Conservation (phyloP, 2,888 invertebrate species). For the Cosmopolites sordidus region DNA sequence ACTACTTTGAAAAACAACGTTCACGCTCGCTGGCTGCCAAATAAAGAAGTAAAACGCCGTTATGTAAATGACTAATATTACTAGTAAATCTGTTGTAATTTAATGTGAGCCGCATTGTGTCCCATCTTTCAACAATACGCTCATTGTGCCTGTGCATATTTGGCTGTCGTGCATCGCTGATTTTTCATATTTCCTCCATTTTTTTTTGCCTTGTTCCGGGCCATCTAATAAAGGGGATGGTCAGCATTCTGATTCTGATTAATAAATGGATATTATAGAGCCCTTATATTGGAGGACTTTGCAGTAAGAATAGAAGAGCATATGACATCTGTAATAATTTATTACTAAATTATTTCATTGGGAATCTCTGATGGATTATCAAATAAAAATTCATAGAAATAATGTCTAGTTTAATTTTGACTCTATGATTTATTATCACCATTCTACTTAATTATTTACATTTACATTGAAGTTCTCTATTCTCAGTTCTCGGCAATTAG, state of each 20-base stretch:
- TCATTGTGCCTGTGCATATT: background rate
- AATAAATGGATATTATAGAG: background rate
- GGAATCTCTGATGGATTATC: too few relatives aligned
- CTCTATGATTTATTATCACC: too few relatives aligned
- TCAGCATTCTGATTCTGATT: background rate
- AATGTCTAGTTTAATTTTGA: too few relatives aligned
- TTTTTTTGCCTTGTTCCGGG: background rate
- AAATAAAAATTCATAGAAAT: too few relatives aligned
- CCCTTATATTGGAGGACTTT: too few relatives aligned
- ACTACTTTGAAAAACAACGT: slow-evolving; percentile 40
- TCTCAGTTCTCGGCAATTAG: too few relatives aligned
- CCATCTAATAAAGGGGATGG: background rate
- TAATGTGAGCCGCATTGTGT: slow-evolving; percentile 7
- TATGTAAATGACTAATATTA: slow-evolving; percentile 26
- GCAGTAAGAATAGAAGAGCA: too few relatives aligned
- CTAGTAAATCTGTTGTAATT: slow-evolving; percentile 23
- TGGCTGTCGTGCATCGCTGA: background rate
- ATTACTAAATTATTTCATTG: too few relatives aligned
- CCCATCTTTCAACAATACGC: background rate
- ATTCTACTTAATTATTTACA: too few relatives aligned
- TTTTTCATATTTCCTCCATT: slow-evolving; percentile 1
- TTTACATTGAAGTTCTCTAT: too few relatives aligned
- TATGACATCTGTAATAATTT: too few relatives aligned
- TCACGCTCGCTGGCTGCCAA: slow-evolving; percentile 39
- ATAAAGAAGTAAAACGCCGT: slow-evolving; percentile 32